phyloP scores from a whole-genome alignment of 1,140 invertebrate genomes.

The Platorchestia sp. region DNA sequence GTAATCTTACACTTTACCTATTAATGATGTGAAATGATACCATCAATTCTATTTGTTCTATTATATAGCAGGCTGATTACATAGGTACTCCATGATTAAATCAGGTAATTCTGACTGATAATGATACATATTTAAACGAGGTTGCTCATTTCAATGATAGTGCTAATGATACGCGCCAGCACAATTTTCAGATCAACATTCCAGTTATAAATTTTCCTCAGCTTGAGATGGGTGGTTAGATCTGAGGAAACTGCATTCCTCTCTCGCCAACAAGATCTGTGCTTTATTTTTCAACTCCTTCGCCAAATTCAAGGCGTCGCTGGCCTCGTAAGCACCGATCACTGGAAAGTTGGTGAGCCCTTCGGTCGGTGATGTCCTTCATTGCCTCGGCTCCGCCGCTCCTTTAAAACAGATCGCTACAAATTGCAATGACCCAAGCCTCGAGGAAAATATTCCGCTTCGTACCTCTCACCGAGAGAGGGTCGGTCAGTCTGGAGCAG shows the following conservation, averaged over 20 bases:
- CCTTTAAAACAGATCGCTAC: neutral
- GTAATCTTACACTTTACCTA: too few species aligned
- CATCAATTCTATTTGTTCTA: too few species aligned
- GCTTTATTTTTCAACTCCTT: constrained; percentile 13
- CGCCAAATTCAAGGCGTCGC: neutral
- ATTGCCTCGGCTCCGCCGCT: neutral
- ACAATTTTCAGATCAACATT: too few species aligned
- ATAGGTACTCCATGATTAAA: too few species aligned
- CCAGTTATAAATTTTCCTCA: too few species aligned
- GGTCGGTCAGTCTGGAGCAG: neutral
- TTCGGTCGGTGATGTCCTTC: neutral
- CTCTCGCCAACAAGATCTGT: neutral
- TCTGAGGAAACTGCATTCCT: neutral
- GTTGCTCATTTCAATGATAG: too few species aligned
- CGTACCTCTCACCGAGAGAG: neutral
- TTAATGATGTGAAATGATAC: too few species aligned
- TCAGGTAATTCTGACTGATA: too few species aligned
- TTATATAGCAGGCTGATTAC: too few species aligned
- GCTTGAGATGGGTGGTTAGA: neutral
- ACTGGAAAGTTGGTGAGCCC: neutral
- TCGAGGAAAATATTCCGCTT: neutral
- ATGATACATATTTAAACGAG: too few species aligned
- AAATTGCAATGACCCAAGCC: neutral
- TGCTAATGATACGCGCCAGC: too few species aligned
- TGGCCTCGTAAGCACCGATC: neutral